Evolutionary conservation across 2,888 invertebrate species (phyloP).

Genomic region (Parochlus steinenii): DNA sequence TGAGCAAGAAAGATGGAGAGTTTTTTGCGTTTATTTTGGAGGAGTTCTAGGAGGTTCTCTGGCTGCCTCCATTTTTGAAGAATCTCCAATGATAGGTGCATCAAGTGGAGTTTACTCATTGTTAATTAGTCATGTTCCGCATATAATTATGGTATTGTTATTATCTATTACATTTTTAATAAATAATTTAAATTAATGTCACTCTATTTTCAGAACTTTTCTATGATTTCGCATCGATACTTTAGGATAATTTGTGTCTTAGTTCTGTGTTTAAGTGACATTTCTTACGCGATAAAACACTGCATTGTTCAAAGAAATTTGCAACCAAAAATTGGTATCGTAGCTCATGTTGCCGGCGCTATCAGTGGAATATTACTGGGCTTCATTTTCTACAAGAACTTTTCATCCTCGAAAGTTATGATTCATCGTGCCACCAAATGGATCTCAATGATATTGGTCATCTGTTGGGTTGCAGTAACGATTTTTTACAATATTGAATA

Average conservation of each 20-base stretch:
- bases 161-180: conserved; percentile 13
- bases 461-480: no score
- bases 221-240: conserved; percentile 28
- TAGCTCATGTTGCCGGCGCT: conserved; percentile 55
- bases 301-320: conserved; percentile 27
- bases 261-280: conserved; percentile 47
- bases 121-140: conserved; percentile 71
- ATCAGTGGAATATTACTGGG: conserved; percentile 46
- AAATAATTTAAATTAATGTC: neutral
- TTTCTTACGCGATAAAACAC: conserved; percentile 36
- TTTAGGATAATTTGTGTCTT: conserved; percentile 41
- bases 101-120: conserved; percentile 84
- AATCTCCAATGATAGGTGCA: conserved; percentile 68
- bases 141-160: conserved; percentile 51
- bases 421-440: no score
- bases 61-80: conserved; percentile 58
- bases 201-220: conserved; percentile 29
- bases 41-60: conserved; percentile 63
- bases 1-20: conserved; percentile 59
- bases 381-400: conserved; percentile 35
- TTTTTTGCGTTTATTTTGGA: conserved; percentile 50
- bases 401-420: no score
- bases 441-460: no score
- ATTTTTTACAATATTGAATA: no score
- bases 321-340: conserved; percentile 44